Conservation (phyloP, 2,888 invertebrate species). For the Choristoneura rosaceana region DNA sequence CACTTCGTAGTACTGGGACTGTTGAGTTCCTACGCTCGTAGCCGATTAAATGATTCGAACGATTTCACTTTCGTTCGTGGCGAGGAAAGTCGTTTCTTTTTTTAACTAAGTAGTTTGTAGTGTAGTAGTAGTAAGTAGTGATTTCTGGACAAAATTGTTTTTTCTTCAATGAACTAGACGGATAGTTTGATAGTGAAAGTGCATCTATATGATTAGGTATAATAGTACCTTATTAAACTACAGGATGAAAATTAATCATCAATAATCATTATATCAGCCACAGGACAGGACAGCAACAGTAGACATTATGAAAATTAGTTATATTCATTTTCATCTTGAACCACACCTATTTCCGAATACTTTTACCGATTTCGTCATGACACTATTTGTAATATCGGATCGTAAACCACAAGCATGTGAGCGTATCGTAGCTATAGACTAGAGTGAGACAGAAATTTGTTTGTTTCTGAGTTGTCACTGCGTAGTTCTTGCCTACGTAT, state of each 20-base stretch:
- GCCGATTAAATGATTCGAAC: conserved; percentile 35
- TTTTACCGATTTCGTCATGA: neutral
- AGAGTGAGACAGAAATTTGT: neutral
- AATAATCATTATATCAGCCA: too few species aligned
- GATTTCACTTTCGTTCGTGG: conserved; percentile 38
- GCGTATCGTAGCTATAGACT: neutral
- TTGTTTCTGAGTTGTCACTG: neutral
- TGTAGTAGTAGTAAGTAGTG: too few species aligned
- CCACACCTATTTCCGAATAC: neutral
- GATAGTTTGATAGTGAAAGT: too few species aligned
- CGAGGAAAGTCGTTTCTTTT: conserved; percentile 14
- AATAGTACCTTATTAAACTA: too few species aligned
- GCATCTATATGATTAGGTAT: too few species aligned
- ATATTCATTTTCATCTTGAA: too few species aligned
- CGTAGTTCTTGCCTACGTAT: too few species aligned
- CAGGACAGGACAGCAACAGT: too few species aligned
- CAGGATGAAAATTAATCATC: too few species aligned
- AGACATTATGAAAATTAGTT: too few species aligned
- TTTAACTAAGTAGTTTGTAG: neutral
- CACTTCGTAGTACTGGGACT: too few species aligned
- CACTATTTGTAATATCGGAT: neutral
- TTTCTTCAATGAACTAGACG: neutral
- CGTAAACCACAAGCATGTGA: neutral
- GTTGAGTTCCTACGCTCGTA: conserved; percentile 7
- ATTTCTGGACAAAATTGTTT: neutral